These are phyloP conservation scores for Cinclus mexicanus DNA, from an alignment of 2,113 vertebrate species.

Conservation along the genomic window DNA sequence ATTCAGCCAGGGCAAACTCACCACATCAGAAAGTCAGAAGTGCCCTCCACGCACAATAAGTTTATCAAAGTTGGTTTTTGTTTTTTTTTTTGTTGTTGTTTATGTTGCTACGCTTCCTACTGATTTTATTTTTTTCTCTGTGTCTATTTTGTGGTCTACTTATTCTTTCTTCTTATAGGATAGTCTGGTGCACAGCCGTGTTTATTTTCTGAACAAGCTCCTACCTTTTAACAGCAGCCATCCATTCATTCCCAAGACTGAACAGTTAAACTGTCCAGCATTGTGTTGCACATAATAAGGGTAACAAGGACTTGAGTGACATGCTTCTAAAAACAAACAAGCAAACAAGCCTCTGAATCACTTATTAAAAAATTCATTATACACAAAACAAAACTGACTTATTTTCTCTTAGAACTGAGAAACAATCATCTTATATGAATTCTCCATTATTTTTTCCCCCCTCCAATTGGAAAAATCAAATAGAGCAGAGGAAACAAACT, in stretches of 20 bases:
- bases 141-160: not conserved
- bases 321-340: not conserved
- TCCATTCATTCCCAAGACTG: not conserved
- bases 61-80: constrained; percentile 7
- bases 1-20: not conserved
- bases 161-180: not conserved
- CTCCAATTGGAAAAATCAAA: not conserved
- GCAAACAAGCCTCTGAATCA: not conserved
- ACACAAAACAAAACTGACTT: not conserved
- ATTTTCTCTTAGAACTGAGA: not conserved
- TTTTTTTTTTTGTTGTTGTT: not conserved
- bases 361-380: not conserved
- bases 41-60: not conserved
- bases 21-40: not conserved
- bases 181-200: not conserved
- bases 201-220: not conserved
- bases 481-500: not conserved
- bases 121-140: not conserved
- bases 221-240: not conserved
- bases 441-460: not conserved
- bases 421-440: not conserved
- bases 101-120: not conserved
- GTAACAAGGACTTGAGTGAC: not conserved
- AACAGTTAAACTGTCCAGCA: not conserved
- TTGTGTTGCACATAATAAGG: not conserved